Evolutionary conservation across 1,140 invertebrate genomes (phyloP).

Genomic region (Anthonomus grandis): DNA sequence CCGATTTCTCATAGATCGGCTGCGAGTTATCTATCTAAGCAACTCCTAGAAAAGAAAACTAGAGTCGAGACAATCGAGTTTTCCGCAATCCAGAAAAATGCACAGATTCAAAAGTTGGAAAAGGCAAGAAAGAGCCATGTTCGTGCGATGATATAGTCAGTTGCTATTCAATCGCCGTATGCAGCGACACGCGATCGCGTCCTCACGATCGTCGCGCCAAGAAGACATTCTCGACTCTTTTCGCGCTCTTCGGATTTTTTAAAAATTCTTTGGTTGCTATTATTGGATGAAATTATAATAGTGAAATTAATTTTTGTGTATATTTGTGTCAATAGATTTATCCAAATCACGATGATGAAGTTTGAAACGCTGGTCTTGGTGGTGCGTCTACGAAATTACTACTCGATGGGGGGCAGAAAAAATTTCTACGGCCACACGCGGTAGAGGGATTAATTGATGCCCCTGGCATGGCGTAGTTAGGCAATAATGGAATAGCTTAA

Average conservation of each 20-base stretch:
- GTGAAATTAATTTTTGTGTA: background rate
- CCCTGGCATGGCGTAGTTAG: conserved; percentile 3
- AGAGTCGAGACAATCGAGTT: background rate
- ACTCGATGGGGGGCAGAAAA: background rate
- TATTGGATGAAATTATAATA: background rate
- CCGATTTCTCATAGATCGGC: background rate
- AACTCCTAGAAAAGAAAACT: background rate
- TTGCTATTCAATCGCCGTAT: conserved; percentile 21
- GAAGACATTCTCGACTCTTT: conserved; percentile 3
- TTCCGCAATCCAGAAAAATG: conserved; percentile 17
- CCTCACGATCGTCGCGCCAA: background rate
- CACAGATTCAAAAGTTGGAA: conserved; percentile 18
- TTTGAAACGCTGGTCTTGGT: background rate
- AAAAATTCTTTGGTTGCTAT: background rate
- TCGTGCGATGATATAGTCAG: conserved; percentile 20
- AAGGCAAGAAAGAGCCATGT: conserved; percentile 21
- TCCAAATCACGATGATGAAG: background rate
- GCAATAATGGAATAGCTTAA: conserved; percentile 19
- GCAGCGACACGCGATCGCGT: conserved; percentile 10
- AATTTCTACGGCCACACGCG: conserved; percentile 7
- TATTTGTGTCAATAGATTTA: background rate
- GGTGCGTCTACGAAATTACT: background rate
- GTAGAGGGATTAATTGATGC: conserved; percentile 7
- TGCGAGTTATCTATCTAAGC: background rate
- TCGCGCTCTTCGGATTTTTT: background rate